Evolutionary conservation across 2,797 vertebrate species (phyloP).

Genomic region (Hippoglossus hippoglossus): DNA sequence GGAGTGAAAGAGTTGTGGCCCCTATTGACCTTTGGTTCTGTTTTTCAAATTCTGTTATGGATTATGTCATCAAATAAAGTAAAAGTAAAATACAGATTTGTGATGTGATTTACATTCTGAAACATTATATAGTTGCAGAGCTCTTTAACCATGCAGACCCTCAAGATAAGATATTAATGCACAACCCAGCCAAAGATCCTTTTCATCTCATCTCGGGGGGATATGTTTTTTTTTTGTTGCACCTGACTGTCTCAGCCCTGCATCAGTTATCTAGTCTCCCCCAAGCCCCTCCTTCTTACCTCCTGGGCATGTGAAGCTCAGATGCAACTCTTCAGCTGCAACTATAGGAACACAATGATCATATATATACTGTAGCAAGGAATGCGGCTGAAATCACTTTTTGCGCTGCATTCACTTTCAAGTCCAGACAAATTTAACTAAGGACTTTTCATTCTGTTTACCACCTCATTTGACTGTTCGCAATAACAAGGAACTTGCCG

Average conservation of each 20-base stretch:
- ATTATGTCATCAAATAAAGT: neutral
- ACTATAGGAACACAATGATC: no score
- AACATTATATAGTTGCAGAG: neutral
- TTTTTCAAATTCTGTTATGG: neutral
- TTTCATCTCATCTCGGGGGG: neutral
- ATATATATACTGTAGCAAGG: no score
- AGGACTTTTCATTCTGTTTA: no score
- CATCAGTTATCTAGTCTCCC: neutral
- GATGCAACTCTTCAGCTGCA: neutral
- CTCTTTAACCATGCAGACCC: neutral
- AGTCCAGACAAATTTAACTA: no score
- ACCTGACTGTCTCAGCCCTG: neutral
- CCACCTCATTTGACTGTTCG: neutral
- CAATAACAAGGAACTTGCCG: neutral
- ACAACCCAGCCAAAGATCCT: no score
- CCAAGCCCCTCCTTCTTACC: conserved; percentile 5
- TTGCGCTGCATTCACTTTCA: no score
- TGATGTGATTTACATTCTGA: neutral
- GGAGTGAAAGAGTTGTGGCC: neutral
- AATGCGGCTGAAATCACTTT: no score
- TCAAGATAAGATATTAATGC: neutral
- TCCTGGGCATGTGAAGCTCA: neutral
- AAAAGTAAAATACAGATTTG: no score
- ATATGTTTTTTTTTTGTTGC: neutral
- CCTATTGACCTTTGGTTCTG: no score